These are phyloP conservation scores for Zele albiditarsus DNA, from an alignment of 2,888 invertebrate genomes.

Conservation along the genomic window DNA sequence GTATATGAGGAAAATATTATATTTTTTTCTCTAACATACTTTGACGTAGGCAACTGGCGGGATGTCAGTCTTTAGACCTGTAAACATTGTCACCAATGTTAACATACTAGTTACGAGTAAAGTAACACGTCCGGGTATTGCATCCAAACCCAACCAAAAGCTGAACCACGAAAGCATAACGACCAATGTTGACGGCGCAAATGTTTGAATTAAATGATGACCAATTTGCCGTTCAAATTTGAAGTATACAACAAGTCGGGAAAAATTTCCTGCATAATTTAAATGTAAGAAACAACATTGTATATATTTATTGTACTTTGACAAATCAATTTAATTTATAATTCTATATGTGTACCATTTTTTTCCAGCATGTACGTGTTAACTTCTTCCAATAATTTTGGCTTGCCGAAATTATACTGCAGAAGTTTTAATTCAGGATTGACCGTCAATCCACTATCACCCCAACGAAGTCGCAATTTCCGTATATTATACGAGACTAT, in stretches of 20 bases:
- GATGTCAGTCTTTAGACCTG: slow-evolving; percentile 85
- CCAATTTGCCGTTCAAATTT: slow-evolving; percentile 89
- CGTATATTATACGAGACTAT: slow-evolving; percentile 86
- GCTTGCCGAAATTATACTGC: slow-evolving; percentile 86
- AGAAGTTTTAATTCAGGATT: slow-evolving; percentile 86
- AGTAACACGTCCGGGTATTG: slow-evolving; percentile 87
- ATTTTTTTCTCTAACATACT: slow-evolving; percentile 73
- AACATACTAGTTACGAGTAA: slow-evolving; percentile 88
- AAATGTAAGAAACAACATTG: slow-evolving; percentile 29
- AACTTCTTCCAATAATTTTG: slow-evolving; percentile 81
- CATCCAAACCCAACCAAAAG: slow-evolving; percentile 89
- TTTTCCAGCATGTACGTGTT: slow-evolving; percentile 85
- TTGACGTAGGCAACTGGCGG: slow-evolving; percentile 91
- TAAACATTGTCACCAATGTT: slow-evolving; percentile 90
- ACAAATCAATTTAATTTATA: background rate
- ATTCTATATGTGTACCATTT: slow-evolving; percentile 74
- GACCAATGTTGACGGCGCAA: slow-evolving; percentile 87
- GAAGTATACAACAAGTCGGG: slow-evolving; percentile 84
- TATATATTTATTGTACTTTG: slow-evolving; percentile 25
- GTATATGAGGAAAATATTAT: too few species aligned
- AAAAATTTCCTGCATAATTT: slow-evolving; percentile 81
- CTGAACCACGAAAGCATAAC: slow-evolving; percentile 91
- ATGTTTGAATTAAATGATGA: slow-evolving; percentile 89
- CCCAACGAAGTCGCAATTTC: slow-evolving; percentile 85
- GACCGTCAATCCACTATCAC: slow-evolving; percentile 82